Percentiles rank a stretch among this genome's conserved stretches.
Evolutionary conservation across 1,140 invertebrate genomes (phyloP).

Genomic region (Papilio glaucus): DNA sequence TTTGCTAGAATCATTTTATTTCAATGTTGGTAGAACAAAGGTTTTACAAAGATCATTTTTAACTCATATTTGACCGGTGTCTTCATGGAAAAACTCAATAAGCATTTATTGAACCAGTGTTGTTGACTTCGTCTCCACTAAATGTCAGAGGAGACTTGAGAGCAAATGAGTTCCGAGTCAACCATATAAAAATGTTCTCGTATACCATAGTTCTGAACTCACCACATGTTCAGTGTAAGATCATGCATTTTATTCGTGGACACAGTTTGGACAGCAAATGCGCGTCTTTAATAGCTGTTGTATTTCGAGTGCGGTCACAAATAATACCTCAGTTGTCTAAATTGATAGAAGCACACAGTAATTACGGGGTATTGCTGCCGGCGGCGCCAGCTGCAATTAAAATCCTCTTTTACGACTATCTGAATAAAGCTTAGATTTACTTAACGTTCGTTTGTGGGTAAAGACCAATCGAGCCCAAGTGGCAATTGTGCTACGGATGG

Average conservation of each 20-base stretch:
- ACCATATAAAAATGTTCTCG: background rate
- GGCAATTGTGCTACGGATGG: conserved; percentile 73
- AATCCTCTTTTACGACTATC: conserved; percentile 22
- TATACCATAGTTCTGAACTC: background rate
- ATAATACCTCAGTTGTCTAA: conserved; percentile 53
- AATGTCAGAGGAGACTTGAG: too few relatives aligned
- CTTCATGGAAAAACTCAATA: too few relatives aligned
- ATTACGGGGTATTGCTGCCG: conserved; percentile 52
- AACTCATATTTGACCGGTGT: too few relatives aligned
- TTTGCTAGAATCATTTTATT: too few relatives aligned
- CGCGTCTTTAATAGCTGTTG: background rate
- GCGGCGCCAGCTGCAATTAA: conserved; percentile 20
- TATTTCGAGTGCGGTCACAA: conserved; percentile 34
- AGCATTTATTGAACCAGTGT: too few relatives aligned
- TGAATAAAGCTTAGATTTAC: conserved; percentile 36
- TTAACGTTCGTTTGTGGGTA: conserved; percentile 26
- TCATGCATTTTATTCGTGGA: background rate
- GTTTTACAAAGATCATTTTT: too few relatives aligned
- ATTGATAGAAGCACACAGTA: conserved; percentile 66
- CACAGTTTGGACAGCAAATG: background rate
- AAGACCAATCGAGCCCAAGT: conserved; percentile 45
- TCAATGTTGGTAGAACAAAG: too few relatives aligned
- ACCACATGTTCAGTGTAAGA: background rate
- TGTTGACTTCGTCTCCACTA: too few relatives aligned
- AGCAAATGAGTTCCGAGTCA: background rate